phyloP scores from a whole-genome alignment of 2,113 vertebrate species.

The Scomber scombrus region DNA sequence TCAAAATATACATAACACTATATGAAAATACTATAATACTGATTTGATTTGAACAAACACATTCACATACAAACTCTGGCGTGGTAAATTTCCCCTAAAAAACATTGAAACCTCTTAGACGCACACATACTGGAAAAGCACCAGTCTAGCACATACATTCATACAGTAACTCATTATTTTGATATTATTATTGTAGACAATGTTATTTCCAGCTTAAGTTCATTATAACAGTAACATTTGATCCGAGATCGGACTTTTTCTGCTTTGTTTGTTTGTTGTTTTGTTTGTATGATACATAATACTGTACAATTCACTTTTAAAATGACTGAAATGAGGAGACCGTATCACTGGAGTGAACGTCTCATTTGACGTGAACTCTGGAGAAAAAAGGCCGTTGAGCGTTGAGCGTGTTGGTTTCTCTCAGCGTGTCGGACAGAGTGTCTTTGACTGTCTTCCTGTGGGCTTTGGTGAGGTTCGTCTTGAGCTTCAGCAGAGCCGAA shows the following conservation, averaged over 20 bases:
- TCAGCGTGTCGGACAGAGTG: slow-evolving; percentile 76
- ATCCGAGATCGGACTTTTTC: neutral
- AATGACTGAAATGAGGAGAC: neutral
- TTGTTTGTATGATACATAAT: neutral
- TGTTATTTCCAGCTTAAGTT: no score
- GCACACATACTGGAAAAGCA: neutral
- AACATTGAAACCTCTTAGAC: neutral
- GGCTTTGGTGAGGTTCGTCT: slow-evolving; percentile 82
- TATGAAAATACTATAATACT: neutral
- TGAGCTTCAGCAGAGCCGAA: slow-evolving; percentile 89
- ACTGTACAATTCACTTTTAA: neutral
- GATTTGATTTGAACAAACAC: neutral
- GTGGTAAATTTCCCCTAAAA: neutral
- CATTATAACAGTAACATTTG: neutral
- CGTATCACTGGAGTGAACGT: neutral
- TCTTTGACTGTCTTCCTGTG: slow-evolving; percentile 83
- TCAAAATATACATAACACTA: neutral
- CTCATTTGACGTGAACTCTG: slow-evolving; percentile 32
- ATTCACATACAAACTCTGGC: neutral
- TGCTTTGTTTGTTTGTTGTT: neutral
- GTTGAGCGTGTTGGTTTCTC: fast-evolving
- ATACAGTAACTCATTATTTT: neutral
- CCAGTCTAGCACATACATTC: neutral
- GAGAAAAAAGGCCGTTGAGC: slow-evolving; percentile 39
- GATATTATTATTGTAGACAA: no score